Evolutionary conservation across 2,113 vertebrate species (phyloP).

Genomic region (Cinclus cinclus): DNA sequence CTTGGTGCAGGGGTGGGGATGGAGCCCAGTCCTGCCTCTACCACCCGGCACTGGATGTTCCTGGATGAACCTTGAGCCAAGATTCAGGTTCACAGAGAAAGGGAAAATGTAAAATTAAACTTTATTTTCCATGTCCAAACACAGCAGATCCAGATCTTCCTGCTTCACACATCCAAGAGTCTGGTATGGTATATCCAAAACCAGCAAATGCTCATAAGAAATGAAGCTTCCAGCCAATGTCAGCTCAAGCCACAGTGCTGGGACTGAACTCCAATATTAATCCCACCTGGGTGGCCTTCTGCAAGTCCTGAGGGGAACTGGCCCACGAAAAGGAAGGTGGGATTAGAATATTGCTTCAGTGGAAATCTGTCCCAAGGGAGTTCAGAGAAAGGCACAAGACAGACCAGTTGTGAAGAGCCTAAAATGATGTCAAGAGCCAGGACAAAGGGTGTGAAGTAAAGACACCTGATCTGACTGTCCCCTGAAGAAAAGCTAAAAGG

Average conservation of each 20-base stretch:
- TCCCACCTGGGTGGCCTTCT: neutral
- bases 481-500: neutral
- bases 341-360: neutral
- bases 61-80: neutral
- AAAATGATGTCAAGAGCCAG: neutral
- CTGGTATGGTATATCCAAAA: neutral
- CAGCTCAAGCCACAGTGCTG: neutral
- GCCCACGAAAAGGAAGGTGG: neutral
- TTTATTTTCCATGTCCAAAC: neutral
- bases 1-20: neutral
- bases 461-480: neutral
- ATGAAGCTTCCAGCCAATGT: neutral
- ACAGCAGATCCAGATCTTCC: neutral
- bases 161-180: neutral
- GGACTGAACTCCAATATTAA: neutral
- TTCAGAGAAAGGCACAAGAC: neutral
- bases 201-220: neutral
- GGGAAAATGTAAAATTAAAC: neutral
- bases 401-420: neutral
- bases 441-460: neutral
- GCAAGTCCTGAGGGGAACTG: neutral
- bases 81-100: neutral
- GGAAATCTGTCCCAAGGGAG: neutral
- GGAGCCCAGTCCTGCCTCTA: neutral
- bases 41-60: neutral